Percentiles rank a stretch among this genome's conserved stretches.
These are phyloP conservation scores for Nemotelus pantherinus DNA, from an alignment of 2,888 invertebrate genomes.

Conservation along the genomic window DNA sequence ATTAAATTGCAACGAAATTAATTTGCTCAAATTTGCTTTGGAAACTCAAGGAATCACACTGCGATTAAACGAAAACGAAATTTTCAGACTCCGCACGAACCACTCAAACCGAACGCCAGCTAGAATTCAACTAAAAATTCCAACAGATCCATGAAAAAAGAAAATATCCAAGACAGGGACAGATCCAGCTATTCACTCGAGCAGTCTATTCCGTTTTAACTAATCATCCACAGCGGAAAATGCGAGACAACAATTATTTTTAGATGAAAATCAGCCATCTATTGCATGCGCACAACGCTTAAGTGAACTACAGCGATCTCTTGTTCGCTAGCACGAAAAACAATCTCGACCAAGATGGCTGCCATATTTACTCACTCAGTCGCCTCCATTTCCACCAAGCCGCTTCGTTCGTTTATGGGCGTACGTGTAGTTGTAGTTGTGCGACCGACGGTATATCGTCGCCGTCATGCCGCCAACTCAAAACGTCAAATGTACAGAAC, in stretches of 20 bases:
- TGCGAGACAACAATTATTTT: slow-evolving; percentile 27
- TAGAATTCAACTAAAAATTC: slow-evolving; percentile 51
- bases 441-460: background rate
- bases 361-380: slow-evolving; percentile 11
- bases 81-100: slow-evolving; percentile 29
- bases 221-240: background rate
- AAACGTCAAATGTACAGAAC: slow-evolving; percentile 13
- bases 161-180: slow-evolving; percentile 44
- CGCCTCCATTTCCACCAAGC: background rate
- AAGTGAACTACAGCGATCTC: background rate
- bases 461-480: slow-evolving; percentile 1
- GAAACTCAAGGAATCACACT: slow-evolving; percentile 7
- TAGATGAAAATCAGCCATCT: slow-evolving; percentile 12
- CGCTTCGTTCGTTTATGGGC: background rate
- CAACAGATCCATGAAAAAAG: slow-evolving; percentile 44
- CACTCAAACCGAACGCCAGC: slow-evolving; percentile 48
- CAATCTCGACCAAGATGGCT: slow-evolving; percentile 30
- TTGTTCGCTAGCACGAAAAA: background rate
- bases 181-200: background rate
- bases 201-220: background rate
- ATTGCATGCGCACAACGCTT: slow-evolving; percentile 33
- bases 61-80: slow-evolving; percentile 20
- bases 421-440: background rate
- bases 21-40: no score
- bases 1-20: no score